phyloP scores from a whole-genome alignment of 2,888 invertebrate species.

The Cyclophora punctaria region DNA sequence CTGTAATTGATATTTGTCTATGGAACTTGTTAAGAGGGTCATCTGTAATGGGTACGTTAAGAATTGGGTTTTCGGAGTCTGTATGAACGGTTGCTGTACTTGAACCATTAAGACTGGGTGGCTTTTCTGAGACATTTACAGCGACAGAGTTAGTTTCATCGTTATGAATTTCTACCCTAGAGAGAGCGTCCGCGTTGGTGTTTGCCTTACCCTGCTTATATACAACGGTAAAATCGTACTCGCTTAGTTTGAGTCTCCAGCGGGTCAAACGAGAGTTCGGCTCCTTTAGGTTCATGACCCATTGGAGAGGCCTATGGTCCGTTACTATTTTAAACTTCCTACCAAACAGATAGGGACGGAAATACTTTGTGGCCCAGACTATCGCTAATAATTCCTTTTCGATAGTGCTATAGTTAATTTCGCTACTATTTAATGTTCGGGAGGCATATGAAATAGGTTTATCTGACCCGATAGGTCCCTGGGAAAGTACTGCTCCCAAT shows the following conservation, averaged over 20 bases:
- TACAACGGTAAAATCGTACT: conserved; percentile 13
- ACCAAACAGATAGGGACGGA: no score
- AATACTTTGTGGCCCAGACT: no score
- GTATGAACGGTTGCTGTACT: conserved; percentile 18
- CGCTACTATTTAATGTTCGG: conserved; percentile 14
- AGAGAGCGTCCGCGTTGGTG: conserved; percentile 16
- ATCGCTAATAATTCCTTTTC: no score
- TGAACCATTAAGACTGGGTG: neutral
- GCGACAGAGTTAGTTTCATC: neutral
- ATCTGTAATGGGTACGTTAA: conserved; percentile 18
- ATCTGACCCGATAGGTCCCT: conserved; percentile 16
- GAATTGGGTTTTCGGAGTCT: conserved; percentile 14
- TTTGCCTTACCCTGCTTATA: conserved; percentile 16
- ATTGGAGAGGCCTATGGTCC: conserved; percentile 17
- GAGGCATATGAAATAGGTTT: conserved; percentile 17
- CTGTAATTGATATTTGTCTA: conserved; percentile 13
- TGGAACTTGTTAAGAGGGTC: conserved; percentile 18
- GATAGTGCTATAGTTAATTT: conserved; percentile 12
- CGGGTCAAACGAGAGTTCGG: conserved; percentile 22
- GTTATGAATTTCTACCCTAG: conserved; percentile 15
- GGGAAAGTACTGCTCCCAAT: conserved; percentile 19
- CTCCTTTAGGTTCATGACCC: conserved; percentile 8
- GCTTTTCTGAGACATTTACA: neutral
- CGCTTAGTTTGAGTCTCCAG: neutral
- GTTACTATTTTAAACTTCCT: no score